Base-by-base conservation (phyloP, 1,140 invertebrate species). In the Zaprionus africanus region DNA sequence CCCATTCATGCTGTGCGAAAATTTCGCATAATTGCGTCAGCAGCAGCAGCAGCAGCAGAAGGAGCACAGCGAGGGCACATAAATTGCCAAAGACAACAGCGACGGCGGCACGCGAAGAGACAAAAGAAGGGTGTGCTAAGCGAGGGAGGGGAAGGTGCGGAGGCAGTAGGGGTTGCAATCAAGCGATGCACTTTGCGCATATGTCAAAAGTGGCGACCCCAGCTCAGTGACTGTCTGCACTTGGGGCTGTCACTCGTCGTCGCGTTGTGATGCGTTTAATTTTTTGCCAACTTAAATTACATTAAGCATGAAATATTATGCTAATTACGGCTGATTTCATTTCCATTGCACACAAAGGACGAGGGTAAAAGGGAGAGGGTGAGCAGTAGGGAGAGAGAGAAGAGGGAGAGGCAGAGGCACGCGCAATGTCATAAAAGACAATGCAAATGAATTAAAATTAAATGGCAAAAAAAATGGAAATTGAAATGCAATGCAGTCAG, bases 221-320 rank as follows among this genome's bases (percentile, higher is more conserved):
- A 6, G 9, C n/a, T 1, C 12, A 53, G n/a, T 19, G 61, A 68
- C 61, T 51, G 46, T 51, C 13, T 31, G 54, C 54, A 83, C 83
- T 80, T 87, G 83, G 26, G n/a, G n/a, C 80, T 87, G 83, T 82
- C 84, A 87, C 84, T 87, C 74, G 65, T 17, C 59, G 62, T 61
- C 31, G 31, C 9, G 31, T 74, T 75, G 72, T 63, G 66, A 71
- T 56, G 69, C 61, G 54, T 67, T 68, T 59, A 12, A 65, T 59
- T 62, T 79, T 81, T 90, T 90, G 75, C 76, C 79, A 85, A 90
- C 82, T 90, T 82, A 82, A 91, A 91, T 91, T 91, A 82, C 85
- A 91, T 91, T 91, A 91, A 87, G 84, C 86, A 87, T 91, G 87
- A 91, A 91, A 87, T 87, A 84, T 91, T 84, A 91, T 91, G 87